phyloP scores from a whole-genome alignment of 2,113 vertebrate species.

The Nannospalax galili region DNA sequence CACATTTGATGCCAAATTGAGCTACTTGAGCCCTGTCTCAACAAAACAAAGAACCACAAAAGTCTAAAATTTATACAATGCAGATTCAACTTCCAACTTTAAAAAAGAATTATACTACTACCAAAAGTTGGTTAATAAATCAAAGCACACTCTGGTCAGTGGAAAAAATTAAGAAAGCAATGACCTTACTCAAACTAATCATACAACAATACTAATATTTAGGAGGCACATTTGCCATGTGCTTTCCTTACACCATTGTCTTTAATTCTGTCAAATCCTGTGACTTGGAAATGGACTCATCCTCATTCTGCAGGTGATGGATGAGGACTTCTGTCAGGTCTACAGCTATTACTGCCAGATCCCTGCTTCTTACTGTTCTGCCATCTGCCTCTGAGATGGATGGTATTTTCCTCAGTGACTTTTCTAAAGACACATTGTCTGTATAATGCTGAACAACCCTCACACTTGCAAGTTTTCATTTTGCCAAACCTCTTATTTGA shows the following conservation, averaged over 20 bases:
- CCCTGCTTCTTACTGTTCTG: background rate
- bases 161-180: slow-evolving; percentile 6
- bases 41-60: background rate
- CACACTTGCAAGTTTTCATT: background rate
- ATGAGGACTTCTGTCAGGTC: background rate
- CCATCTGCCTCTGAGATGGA: background rate
- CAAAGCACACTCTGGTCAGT: slow-evolving; percentile 35
- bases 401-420: background rate
- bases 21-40: background rate
- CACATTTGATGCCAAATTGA: background rate
- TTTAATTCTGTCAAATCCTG: background rate
- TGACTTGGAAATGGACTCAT: background rate
- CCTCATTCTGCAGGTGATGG: background rate
- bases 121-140: slow-evolving; percentile 9
- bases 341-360: background rate
- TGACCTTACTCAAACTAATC: background rate
- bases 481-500: slow-evolving; percentile 21
- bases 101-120: background rate
- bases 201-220: background rate
- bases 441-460: background rate
- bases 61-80: background rate
- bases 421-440: slow-evolving; percentile 35
- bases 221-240: background rate
- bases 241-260: background rate
- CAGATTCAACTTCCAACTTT: background rate